phyloP scores from a whole-genome alignment of 2,888 invertebrate species.

The Drosophila mayaguana region DNA sequence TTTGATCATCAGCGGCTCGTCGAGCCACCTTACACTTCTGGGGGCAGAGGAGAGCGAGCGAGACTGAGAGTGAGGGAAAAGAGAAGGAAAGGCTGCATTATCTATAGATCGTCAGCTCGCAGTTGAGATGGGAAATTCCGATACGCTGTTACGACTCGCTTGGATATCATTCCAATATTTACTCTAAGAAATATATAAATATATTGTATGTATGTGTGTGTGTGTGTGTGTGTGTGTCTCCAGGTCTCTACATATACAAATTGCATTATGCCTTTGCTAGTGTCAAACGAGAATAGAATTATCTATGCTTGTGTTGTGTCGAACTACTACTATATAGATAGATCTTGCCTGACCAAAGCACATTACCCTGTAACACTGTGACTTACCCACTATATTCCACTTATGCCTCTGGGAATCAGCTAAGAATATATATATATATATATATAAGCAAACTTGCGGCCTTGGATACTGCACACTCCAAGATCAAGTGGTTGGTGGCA shows the following conservation, averaged over 20 bases:
- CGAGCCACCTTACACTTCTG: not conserved
- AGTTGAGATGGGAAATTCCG: not conserved
- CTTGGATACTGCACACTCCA: not conserved
- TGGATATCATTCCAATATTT: constrained; percentile 18
- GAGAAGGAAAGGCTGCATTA: not conserved
- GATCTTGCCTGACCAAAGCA: not conserved
- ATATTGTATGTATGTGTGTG: not conserved
- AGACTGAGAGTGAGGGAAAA: not conserved
- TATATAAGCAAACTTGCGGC: no score
- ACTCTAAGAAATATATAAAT: no score
- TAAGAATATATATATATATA: no score
- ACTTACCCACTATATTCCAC: not conserved
- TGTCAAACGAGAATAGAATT: constrained; percentile 14
- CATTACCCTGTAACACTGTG: not conserved
- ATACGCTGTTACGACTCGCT: not conserved
- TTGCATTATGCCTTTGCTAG: constrained; percentile 3
- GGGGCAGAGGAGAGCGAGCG: not conserved
- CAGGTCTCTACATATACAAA: not conserved
- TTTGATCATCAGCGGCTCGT: not conserved
- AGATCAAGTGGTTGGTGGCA: not conserved
- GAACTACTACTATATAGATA: not conserved
- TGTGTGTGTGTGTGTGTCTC: not conserved
- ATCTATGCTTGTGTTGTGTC: not conserved
- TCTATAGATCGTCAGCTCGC: not conserved
- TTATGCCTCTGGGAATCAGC: no score